A percentile compares a stretch with the other conserved stretches of the same genome.
These are phyloP conservation scores for Papilio demoleus DNA, from an alignment of 2,888 invertebrate species.

Conservation along the genomic window DNA sequence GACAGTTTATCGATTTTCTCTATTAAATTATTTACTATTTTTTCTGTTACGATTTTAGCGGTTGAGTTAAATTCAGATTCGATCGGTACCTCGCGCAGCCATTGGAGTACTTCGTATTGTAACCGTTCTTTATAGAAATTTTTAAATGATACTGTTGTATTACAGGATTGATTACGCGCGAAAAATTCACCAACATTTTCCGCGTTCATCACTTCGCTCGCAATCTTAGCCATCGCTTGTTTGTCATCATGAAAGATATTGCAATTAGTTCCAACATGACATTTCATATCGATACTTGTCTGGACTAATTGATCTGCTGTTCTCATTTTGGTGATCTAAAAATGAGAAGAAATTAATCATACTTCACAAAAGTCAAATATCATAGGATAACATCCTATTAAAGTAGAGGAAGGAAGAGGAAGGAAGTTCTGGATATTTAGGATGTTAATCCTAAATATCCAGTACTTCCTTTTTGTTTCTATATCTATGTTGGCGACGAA, in stretches of 20 bases:
- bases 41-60: conserved; percentile 50
- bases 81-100: conserved; percentile 32
- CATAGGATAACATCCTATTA: no score
- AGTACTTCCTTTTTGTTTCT: no score
- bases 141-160: conserved; percentile 36
- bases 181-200: background rate
- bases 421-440: no score
- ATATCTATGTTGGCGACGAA: no score
- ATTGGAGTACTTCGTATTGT: conserved; percentile 41
- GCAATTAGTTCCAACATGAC: conserved; percentile 19
- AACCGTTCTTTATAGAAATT: conserved; percentile 52
- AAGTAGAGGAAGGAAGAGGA: no score
- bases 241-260: conserved; percentile 6
- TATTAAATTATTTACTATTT: conserved; percentile 53
- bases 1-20: conserved; percentile 52
- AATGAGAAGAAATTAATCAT: background rate
- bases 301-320: conserved; percentile 22
- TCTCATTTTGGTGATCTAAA: conserved; percentile 5
- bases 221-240: background rate
- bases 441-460: no score
- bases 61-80: conserved; percentile 42
- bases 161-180: conserved; percentile 27
- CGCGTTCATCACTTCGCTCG: conserved; percentile 20
- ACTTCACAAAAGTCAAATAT: no score
- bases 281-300: conserved; percentile 10